Evolutionary conservation across 1,140 invertebrate genomes (phyloP).

Genomic region (Medauroidea extradentata): DNA sequence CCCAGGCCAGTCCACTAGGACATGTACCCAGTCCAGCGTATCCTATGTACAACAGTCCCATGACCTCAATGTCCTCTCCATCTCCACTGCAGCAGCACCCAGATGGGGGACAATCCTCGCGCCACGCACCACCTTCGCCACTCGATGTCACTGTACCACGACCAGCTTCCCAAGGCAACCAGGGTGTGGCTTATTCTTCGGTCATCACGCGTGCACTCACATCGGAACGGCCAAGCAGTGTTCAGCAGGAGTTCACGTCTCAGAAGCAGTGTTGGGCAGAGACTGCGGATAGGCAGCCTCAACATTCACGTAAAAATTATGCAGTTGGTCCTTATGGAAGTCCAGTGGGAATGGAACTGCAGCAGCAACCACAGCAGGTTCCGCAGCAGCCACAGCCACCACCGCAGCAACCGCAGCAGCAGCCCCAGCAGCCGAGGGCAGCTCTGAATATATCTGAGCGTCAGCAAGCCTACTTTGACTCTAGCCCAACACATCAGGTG

Average conservation of each 20-base stretch:
- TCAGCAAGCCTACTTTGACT: constrained; percentile 53
- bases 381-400: neutral
- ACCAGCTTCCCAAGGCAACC: constrained; percentile 54
- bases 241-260: constrained; percentile 3
- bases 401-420: constrained; percentile 14
- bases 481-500: constrained; percentile 46
- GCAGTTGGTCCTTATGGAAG: neutral
- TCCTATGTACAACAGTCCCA: constrained; percentile 71
- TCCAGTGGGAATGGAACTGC: constrained; percentile 2
- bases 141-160: constrained; percentile 61
- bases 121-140: constrained; percentile 60
- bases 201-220: constrained; percentile 65
- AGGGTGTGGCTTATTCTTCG: constrained; percentile 58
- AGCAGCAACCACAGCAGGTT: neutral
- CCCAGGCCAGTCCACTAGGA: constrained; percentile 55
- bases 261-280: constrained; percentile 12
- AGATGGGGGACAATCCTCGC: constrained; percentile 37
- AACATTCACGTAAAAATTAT: neutral
- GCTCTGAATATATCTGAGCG: constrained; percentile 29
- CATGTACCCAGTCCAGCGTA: constrained; percentile 70
- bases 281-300: constrained; percentile 1
- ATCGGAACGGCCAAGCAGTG: neutral
- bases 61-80: constrained; percentile 66
- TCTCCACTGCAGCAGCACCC: constrained; percentile 53
- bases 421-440: constrained; percentile 13